phyloP scores from a whole-genome alignment of 2,113 vertebrate genomes.

The Tylochromis polylepis region DNA sequence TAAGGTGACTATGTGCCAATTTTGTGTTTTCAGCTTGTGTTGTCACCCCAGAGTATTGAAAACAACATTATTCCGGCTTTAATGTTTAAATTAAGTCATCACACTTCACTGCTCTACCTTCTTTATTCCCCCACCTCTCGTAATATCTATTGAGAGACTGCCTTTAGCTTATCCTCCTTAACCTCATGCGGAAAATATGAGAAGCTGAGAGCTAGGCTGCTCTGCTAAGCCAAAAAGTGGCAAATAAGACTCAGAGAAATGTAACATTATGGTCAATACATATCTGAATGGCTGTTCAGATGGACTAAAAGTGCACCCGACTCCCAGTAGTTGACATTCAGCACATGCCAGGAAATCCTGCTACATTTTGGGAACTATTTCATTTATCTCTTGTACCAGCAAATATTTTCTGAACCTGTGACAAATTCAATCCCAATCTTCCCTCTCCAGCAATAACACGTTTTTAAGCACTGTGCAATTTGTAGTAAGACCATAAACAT shows the following conservation, averaged over 20 bases:
- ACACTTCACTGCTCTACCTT: background rate
- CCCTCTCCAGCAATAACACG: background rate
- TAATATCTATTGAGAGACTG: background rate
- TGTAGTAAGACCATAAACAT: background rate
- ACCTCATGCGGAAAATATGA: background rate
- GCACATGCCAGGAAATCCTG: background rate
- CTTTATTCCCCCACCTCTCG: background rate
- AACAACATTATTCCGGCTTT: background rate
- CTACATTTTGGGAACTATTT: background rate
- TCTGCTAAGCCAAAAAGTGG: background rate
- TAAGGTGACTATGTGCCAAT: background rate
- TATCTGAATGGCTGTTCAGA: background rate
- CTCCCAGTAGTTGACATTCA: background rate
- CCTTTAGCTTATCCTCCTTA: background rate
- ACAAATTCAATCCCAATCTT: background rate
- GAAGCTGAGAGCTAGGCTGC: background rate
- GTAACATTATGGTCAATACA: background rate
- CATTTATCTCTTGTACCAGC: background rate
- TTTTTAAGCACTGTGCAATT: background rate
- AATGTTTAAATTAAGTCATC: background rate
- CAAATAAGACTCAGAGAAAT: background rate
- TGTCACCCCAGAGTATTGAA: background rate
- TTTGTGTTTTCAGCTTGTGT: background rate
- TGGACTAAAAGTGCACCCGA: background rate
- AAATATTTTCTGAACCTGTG: background rate